Evolutionary conservation across 64 coral and sea anemone genomes (phyloP).

Genomic region (Porites lutea): DNA sequence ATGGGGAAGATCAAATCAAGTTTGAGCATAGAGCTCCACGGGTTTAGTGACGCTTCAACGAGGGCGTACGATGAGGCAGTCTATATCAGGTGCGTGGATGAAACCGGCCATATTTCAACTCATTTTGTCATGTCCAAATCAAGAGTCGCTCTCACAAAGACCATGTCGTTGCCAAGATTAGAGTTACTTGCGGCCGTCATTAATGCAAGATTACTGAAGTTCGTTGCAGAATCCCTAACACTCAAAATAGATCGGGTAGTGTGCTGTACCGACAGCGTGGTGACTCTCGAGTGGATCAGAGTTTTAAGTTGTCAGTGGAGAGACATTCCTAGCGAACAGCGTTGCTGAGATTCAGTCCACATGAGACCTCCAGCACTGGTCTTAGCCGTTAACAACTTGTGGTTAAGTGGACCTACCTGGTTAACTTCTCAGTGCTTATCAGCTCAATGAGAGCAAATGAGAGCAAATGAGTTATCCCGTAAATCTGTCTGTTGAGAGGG

Average conservation of each 20-base stretch:
- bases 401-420: slow-evolving; percentile 19
- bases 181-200: slow-evolving; percentile 41
- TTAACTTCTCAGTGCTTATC: slow-evolving; percentile 18
- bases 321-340: neutral
- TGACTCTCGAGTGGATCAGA: neutral
- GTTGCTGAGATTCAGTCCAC: slow-evolving; percentile 20
- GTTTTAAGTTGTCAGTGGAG: neutral
- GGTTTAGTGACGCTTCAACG: slow-evolving; percentile 46
- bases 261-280: neutral
- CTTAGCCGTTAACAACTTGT: slow-evolving; percentile 3
- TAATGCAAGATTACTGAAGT: slow-evolving; percentile 24
- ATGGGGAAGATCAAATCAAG: neutral
- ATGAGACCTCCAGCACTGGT: neutral
- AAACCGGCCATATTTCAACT: neutral
- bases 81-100: slow-evolving; percentile 8
- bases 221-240: neutral
- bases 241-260: neutral
- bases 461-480: neutral
- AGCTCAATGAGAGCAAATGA: neutral
- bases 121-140: slow-evolving; percentile 43
- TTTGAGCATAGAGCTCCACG: slow-evolving; percentile 21
- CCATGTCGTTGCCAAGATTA: slow-evolving; percentile 39
- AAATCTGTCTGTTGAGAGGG: neutral
- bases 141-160: slow-evolving; percentile 49
- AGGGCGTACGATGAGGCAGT: slow-evolving; percentile 24